These are phyloP conservation scores for Ctenopoma multispine DNA, from an alignment of 2,797 vertebrate species.

Conservation along the genomic window DNA sequence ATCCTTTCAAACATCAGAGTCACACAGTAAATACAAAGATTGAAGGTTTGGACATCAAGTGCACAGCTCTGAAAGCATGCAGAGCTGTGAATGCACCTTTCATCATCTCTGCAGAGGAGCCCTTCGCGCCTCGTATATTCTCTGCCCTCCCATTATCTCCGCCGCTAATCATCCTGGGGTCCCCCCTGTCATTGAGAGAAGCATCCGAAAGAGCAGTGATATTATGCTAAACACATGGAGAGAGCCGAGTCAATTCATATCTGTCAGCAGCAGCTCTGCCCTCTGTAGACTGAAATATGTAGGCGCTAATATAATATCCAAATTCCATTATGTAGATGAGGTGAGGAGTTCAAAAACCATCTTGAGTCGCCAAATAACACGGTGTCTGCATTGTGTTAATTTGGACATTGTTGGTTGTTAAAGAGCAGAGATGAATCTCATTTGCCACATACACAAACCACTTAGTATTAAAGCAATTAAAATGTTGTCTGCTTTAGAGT, in stretches of 20 bases:
- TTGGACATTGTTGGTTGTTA: constrained; percentile 17
- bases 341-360: constrained; percentile 46
- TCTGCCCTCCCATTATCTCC: constrained; percentile 16
- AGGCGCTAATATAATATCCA: constrained; percentile 14
- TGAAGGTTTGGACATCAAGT: not conserved
- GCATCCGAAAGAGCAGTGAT: not conserved
- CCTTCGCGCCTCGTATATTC: not conserved
- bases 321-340: constrained; percentile 57
- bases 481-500: too few species aligned
- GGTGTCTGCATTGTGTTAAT: constrained; percentile 26
- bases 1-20: not conserved
- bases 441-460: too few species aligned
- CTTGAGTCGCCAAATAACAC: constrained; percentile 28
- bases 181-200: not conserved
- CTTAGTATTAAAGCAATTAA: too few species aligned
- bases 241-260: constrained; percentile 13
- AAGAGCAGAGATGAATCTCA: constrained; percentile 2
- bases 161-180: constrained; percentile 31
- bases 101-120: not conserved
- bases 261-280: constrained; percentile 21
- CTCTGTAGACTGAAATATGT: constrained; percentile 27
- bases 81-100: not conserved
- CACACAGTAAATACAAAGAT: not conserved
- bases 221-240: constrained; percentile 28
- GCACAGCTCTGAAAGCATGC: not conserved